phyloP scores from a whole-genome alignment of 1,140 invertebrate species.

The Drosophila repleta region DNA sequence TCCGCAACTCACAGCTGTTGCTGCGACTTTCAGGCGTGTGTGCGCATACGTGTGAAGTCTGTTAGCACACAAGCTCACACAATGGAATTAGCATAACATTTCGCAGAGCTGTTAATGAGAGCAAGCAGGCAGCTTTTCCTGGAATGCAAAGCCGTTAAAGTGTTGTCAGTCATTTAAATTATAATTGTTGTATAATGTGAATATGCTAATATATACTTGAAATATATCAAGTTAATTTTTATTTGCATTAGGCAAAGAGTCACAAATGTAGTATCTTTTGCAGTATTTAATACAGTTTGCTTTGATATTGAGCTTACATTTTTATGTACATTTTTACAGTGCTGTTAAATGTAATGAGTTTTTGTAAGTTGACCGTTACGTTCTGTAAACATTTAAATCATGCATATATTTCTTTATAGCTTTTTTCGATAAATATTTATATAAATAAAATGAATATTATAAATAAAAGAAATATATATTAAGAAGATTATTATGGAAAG shows the following conservation, averaged over 20 bases:
- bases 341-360: not conserved
- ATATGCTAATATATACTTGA: no score
- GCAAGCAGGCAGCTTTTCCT: not conserved
- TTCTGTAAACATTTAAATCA: not conserved
- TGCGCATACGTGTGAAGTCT: slow-evolving; percentile 5
- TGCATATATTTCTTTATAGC: no score
- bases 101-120: not conserved
- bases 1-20: slow-evolving; percentile 39
- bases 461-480: not conserved
- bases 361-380: not conserved
- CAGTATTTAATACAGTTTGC: not conserved
- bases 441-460: no score
- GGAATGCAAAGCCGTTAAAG: not conserved
- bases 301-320: not conserved
- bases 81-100: not conserved
- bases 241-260: not conserved
- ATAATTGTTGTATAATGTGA: no score
- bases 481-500: no score
- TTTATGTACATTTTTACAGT: not conserved
- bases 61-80: slow-evolving; percentile 16
- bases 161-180: not conserved
- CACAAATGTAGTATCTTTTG: not conserved
- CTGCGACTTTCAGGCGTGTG: slow-evolving; percentile 11
- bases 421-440: no score
- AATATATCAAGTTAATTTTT: not conserved